phyloP scores from a whole-genome alignment of 2,888 invertebrate genomes.

The Apoderus coryli region DNA sequence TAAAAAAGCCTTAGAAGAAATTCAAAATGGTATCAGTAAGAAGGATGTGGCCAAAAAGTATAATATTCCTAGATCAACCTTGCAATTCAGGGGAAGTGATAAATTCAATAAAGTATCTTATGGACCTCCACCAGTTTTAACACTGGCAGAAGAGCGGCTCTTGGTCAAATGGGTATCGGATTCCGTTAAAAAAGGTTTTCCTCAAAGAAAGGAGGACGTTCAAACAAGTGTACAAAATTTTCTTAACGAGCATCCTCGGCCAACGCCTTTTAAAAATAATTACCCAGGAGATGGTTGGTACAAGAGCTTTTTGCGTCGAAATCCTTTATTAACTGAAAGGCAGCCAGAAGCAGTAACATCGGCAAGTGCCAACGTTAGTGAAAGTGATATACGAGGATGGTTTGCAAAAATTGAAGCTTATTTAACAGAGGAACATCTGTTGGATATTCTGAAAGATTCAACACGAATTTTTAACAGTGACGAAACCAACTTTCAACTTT shows the following conservation, averaged over 20 bases:
- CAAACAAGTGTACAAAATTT: constrained; percentile 12
- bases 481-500: constrained; percentile 22
- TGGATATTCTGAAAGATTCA: constrained; percentile 18
- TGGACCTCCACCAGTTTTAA: constrained; percentile 10
- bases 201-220: constrained; percentile 15
- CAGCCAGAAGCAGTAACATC: constrained; percentile 20
- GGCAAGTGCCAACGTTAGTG: constrained; percentile 18
- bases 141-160: constrained; percentile 11
- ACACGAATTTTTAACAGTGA: constrained; percentile 22
- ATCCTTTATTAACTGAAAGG: constrained; percentile 18
- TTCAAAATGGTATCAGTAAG: constrained; percentile 9
- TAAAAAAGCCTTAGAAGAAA: constrained; percentile 9
- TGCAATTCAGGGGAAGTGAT: constrained; percentile 10
- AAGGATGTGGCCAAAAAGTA: constrained; percentile 5
- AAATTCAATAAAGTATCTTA: constrained; percentile 8
- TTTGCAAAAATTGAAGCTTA: constrained; percentile 17
- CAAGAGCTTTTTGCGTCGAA: constrained; percentile 17
- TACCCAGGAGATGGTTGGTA: constrained; percentile 19
- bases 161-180: constrained; percentile 21
- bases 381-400: constrained; percentile 20
- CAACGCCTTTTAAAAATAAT: constrained; percentile 15
- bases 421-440: constrained; percentile 13
- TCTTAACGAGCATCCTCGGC: constrained; percentile 12
- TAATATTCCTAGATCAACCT: constrained; percentile 9
- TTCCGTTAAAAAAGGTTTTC: constrained; percentile 23